A percentile compares a stretch with the other conserved stretches of the same genome.
Evolutionary conservation across 2,888 invertebrate species (phyloP).

Genomic region (Strigamia transsilvanica): DNA sequence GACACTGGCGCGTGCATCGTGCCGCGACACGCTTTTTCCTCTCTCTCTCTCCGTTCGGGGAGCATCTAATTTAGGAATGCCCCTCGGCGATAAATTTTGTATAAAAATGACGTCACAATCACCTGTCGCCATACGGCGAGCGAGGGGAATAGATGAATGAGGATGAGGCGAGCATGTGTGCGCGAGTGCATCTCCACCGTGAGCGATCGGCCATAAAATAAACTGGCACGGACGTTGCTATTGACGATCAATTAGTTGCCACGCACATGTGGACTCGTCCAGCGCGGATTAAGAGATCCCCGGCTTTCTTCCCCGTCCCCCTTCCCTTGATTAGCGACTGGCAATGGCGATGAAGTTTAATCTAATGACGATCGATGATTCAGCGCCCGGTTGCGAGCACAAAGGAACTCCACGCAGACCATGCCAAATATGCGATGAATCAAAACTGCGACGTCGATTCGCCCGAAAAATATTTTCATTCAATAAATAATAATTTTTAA

Average conservation of each 20-base stretch:
- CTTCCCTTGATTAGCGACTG: conserved; percentile 24
- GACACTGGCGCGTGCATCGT: not conserved
- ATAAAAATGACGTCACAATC: conserved; percentile 1
- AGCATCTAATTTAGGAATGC: not conserved
- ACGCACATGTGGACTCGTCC: conserved; percentile 38
- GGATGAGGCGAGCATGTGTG: conserved; percentile 10
- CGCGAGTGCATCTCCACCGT: not conserved
- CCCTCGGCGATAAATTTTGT: not conserved
- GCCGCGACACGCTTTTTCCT: not conserved
- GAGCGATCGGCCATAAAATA: conserved; percentile 48
- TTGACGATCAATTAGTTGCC: conserved; percentile 42
- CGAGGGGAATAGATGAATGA: conserved; percentile 23
- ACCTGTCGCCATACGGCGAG: conserved; percentile 37
- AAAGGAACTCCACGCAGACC: not conserved
- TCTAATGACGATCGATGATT: conserved; percentile 50
- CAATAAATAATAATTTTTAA: no score
- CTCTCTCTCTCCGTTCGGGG: not conserved
- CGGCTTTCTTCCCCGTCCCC: not conserved
- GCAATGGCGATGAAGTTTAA: conserved; percentile 25
- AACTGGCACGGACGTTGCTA: conserved; percentile 29
- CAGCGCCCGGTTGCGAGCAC: conserved; percentile 7
- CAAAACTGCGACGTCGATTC: no score
- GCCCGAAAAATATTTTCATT: no score
- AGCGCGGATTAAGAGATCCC: conserved; percentile 14
- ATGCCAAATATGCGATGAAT: not conserved